Conservation (phyloP, 2,888 invertebrate species). For the Mylabris sibirica region DNA sequence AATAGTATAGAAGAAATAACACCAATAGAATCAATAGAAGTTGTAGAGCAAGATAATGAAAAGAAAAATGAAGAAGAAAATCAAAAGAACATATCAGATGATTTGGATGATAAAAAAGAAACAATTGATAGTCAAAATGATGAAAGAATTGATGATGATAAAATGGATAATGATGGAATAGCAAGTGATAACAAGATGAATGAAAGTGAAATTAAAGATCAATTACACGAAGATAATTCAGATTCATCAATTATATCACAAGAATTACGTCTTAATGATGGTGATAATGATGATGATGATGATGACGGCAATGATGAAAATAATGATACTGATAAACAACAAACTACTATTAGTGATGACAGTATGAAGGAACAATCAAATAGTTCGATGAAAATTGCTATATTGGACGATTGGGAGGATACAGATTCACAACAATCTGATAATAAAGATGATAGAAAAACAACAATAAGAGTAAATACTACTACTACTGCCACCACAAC, state of each 20-base stretch:
- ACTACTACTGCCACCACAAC: too few relatives aligned
- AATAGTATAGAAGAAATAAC: slow-evolving; percentile 14
- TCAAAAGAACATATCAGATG: slow-evolving; percentile 16
- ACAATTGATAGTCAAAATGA: neutral
- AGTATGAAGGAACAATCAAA: slow-evolving; percentile 16
- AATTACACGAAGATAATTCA: slow-evolving; percentile 25
- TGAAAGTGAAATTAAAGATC: neutral
- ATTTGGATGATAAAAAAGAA: slow-evolving; percentile 21
- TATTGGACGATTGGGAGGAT: slow-evolving; percentile 61
- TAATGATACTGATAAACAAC: slow-evolving; percentile 25
- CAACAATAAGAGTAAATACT: slow-evolving; percentile 32
- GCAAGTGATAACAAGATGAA: too few relatives aligned
- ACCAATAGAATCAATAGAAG: neutral
- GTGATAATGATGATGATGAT: slow-evolving; percentile 31
- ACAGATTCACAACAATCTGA: slow-evolving; percentile 61
- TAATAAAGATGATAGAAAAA: slow-evolving; percentile 39
- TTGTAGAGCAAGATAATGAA: too few relatives aligned
- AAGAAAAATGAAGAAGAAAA: neutral
- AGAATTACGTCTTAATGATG: slow-evolving; percentile 8
- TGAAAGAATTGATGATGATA: neutral
- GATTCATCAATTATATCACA: slow-evolving; percentile 20
- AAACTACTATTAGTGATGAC: slow-evolving; percentile 18
- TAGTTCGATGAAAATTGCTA: slow-evolving; percentile 48
- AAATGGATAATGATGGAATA: slow-evolving; percentile 12
- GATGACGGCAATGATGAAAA: slow-evolving; percentile 36